phyloP scores from a whole-genome alignment of 2,888 invertebrate genomes.

The Catocala sponsa region DNA sequence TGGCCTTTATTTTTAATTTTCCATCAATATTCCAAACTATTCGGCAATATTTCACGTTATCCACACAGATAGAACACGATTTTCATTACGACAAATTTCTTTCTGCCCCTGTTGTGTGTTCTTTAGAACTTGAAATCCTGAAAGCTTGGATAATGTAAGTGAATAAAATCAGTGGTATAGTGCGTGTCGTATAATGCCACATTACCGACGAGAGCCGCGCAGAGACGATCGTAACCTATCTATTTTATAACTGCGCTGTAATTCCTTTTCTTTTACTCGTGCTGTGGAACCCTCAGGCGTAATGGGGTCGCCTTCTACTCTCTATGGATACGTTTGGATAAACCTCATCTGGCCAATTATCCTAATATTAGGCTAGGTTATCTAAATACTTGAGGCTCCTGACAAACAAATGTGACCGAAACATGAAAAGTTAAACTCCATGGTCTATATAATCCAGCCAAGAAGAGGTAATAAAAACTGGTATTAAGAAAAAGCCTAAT shows the following conservation, averaged over 20 bases:
- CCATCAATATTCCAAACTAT: neutral
- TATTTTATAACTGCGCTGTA: constrained; percentile 8
- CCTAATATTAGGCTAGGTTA: too few relatives aligned
- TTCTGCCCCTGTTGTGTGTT: constrained; percentile 3
- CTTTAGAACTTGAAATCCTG: neutral
- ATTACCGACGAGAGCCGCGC: neutral
- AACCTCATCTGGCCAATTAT: too few relatives aligned
- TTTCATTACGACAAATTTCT: constrained; percentile 3
- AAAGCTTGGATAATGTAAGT: constrained; percentile 7
- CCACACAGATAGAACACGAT: constrained; percentile 1
- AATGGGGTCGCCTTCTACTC: too few relatives aligned
- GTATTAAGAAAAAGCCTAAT: too few relatives aligned
- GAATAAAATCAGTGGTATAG: constrained; percentile 14
- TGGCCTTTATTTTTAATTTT: neutral
- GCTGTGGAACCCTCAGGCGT: neutral
- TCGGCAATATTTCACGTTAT: neutral
- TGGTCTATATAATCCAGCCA: too few relatives aligned
- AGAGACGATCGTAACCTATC: constrained; percentile 1
- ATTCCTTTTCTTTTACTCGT: constrained; percentile 1
- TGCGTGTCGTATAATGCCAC: neutral
- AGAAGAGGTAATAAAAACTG: too few relatives aligned
- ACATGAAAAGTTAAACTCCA: too few relatives aligned
- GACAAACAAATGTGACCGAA: too few relatives aligned
- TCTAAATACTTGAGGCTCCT: too few relatives aligned
- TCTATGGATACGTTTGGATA: too few relatives aligned